Evolutionary conservation across 2,113 vertebrate genomes (phyloP).

Genomic region (Notarius lentiginosus): DNA sequence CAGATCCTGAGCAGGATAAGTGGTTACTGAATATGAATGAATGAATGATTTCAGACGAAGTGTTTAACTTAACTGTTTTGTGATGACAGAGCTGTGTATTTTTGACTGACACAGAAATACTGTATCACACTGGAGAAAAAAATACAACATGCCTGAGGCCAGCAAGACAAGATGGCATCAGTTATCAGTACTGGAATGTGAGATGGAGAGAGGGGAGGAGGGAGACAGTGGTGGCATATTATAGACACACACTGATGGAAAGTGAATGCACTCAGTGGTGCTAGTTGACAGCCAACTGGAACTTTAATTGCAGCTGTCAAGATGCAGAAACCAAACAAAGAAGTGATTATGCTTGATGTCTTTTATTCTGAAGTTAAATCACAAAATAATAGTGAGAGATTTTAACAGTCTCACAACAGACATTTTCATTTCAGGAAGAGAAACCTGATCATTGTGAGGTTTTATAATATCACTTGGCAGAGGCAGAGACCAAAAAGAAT

Average conservation of each 20-base stretch:
- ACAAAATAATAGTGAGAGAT: slow-evolving; percentile 22
- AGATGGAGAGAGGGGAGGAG: not conserved
- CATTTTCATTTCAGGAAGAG: not conserved
- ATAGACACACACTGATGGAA: slow-evolving; percentile 37
- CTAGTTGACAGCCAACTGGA: slow-evolving; percentile 22
- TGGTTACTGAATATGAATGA: not conserved
- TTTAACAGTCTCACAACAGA: slow-evolving; percentile 33
- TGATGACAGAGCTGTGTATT: not conserved
- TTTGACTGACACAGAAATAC: slow-evolving; percentile 23
- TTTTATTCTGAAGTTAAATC: slow-evolving; percentile 40
- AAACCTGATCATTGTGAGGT: not conserved
- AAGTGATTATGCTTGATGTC: slow-evolving; percentile 5
- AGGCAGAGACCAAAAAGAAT: not conserved
- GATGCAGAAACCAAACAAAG: slow-evolving; percentile 45
- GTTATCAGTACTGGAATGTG: slow-evolving; percentile 11
- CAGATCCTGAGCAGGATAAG: not conserved
- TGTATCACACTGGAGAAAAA: slow-evolving; percentile 11
- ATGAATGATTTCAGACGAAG: not conserved
- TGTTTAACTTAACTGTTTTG: not conserved
- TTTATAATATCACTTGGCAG: not conserved
- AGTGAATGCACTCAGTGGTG: slow-evolving; percentile 41
- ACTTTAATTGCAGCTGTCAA: slow-evolving; percentile 46
- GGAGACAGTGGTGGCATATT: not conserved
- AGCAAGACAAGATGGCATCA: slow-evolving; percentile 24
- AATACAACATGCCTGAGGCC: not conserved